A percentile compares a stretch with the other conserved stretches of the same genome.
phyloP scores from a whole-genome alignment of 53 echinoderm and acorn worm species.

The Henricia sp. region DNA sequence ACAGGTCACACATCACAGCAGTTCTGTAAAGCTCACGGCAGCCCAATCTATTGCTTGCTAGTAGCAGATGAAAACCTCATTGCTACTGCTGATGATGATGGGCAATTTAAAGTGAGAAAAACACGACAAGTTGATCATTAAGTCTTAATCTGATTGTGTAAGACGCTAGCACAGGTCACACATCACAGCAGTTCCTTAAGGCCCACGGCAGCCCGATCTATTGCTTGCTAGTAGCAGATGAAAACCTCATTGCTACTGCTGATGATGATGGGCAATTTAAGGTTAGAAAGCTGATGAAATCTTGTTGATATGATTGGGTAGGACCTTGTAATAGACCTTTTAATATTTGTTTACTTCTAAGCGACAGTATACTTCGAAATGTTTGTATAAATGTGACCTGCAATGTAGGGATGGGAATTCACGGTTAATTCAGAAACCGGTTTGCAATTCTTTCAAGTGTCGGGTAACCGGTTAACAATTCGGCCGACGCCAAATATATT shows the following conservation, averaged over 20 bases:
- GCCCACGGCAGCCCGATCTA: conserved; percentile 87
- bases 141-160: conserved; percentile 73
- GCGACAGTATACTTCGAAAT: no score
- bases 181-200: conserved; percentile 62
- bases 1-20: conserved; percentile 62
- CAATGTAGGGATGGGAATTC: no score
- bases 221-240: conserved; percentile 75
- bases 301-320: conserved; percentile 72
- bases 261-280: conserved; percentile 94
- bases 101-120: conserved; percentile 79
- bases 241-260: conserved; percentile 84
- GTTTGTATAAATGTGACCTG: no score
- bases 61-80: conserved; percentile 80
- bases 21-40: conserved; percentile 80
- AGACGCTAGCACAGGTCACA: conserved; percentile 68
- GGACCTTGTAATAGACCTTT: conserved; percentile 65
- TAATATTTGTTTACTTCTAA: no score
- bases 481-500: no score
- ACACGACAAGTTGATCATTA: no score
- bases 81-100: conserved; percentile 95
- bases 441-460: no score
- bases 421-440: no score
- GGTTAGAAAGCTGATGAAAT: no score
- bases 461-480: no score
- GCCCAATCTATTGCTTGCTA: conserved; percentile 74